Evolutionary conservation across 2,797 vertebrate species (phyloP).

Genomic region (Melanitta fusca): DNA sequence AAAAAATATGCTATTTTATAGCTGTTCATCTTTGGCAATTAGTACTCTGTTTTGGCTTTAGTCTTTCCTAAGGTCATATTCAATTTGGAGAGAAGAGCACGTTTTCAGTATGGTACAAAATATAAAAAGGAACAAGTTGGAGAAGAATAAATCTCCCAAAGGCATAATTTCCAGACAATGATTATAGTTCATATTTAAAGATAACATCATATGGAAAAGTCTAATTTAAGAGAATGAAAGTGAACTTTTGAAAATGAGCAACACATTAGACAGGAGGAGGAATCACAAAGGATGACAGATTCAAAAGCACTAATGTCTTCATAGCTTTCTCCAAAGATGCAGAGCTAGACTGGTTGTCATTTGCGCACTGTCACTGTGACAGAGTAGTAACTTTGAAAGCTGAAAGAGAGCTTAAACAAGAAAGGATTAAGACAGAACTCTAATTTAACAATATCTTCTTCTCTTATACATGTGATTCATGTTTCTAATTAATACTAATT

Average conservation of each 20-base stretch:
- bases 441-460: constrained; percentile 20
- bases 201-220: constrained; percentile 14
- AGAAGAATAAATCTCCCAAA: background rate
- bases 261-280: background rate
- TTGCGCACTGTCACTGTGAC: background rate
- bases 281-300: background rate
- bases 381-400: background rate
- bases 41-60: background rate
- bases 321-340: background rate
- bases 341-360: constrained; percentile 4
- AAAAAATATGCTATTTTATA: background rate
- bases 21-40: background rate
- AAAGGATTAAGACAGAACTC: constrained; percentile 38
- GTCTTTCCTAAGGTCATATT: background rate
- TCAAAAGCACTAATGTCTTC: constrained; percentile 5
- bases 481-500: constrained; percentile 49
- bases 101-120: background rate
- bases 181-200: constrained; percentile 19
- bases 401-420: constrained; percentile 37
- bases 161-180: background rate
- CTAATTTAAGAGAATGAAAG: background rate
- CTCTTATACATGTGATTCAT: constrained; percentile 33
- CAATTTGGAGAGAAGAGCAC: background rate
- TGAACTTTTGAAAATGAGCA: constrained; percentile 26
- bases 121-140: background rate